phyloP scores from a whole-genome alignment of 2,888 invertebrate species.

The Hypsopygia costalis region DNA sequence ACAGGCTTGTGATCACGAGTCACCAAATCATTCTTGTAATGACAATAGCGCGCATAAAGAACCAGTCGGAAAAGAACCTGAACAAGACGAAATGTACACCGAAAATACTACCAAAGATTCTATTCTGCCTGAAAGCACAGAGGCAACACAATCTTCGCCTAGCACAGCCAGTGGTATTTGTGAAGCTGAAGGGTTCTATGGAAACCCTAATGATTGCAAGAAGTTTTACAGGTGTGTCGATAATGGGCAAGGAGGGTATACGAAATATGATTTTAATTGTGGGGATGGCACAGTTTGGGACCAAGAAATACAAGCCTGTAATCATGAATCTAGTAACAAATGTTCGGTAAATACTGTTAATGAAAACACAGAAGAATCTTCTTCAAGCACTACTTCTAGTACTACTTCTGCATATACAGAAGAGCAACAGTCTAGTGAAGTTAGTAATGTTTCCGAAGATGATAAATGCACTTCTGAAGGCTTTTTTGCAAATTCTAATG shows the following conservation, averaged over 20 bases:
- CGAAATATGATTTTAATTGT: conserved; percentile 85
- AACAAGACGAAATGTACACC: conserved; percentile 22
- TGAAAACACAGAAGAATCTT: conserved; percentile 4
- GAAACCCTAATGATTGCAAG: conserved; percentile 83
- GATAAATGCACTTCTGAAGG: conserved; percentile 81
- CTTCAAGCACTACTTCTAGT: conserved; percentile 17
- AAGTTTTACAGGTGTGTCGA: conserved; percentile 88
- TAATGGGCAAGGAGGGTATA: conserved; percentile 78
- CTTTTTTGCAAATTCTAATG: conserved; percentile 83
- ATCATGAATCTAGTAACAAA: conserved; percentile 54
- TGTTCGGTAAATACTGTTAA: conserved; percentile 17
- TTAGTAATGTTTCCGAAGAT: conserved; percentile 9
- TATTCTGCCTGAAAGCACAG: conserved; percentile 9
- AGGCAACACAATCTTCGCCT: conserved; percentile 22
- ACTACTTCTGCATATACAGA: conserved; percentile 15
- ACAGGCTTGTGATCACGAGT: conserved; percentile 77
- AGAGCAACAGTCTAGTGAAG: not conserved
- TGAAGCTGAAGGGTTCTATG: conserved; percentile 83
- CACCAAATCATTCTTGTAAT: conserved; percentile 6
- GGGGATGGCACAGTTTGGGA: conserved; percentile 86
- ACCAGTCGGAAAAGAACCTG: conserved; percentile 13
- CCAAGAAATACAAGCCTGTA: conserved; percentile 76
- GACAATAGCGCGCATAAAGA: not conserved
- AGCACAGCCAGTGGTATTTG: conserved; percentile 45
- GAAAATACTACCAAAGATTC: conserved; percentile 18